Percentiles rank a stretch among this genome's conserved stretches.
phyloP scores from a whole-genome alignment of 2,797 vertebrate species.

The Alosa sapidissima region DNA sequence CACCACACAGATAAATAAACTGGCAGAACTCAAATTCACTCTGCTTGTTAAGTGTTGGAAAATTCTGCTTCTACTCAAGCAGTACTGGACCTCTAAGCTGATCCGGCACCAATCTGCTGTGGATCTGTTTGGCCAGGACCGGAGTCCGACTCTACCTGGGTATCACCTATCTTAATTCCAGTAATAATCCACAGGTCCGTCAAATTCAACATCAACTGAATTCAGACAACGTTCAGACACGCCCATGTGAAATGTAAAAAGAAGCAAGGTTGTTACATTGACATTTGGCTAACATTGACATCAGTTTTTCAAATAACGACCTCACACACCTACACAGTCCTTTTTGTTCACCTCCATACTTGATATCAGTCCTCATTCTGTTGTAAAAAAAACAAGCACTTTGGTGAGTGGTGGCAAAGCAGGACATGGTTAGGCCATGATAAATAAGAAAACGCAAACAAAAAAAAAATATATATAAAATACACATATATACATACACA shows the following conservation, averaged over 20 bases:
- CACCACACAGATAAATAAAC: slow-evolving; percentile 73
- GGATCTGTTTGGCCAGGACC: background rate
- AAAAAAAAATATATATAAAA: slow-evolving; percentile 45
- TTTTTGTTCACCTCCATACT: slow-evolving; percentile 46
- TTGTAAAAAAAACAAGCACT: slow-evolving; percentile 77
- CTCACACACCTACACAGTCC: slow-evolving; percentile 60
- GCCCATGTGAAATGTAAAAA: slow-evolving; percentile 62
- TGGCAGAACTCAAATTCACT: slow-evolving; percentile 69
- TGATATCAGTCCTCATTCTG: slow-evolving; percentile 61
- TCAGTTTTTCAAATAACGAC: slow-evolving; percentile 54
- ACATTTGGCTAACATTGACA: slow-evolving; percentile 72
- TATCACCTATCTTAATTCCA: slow-evolving; percentile 69
- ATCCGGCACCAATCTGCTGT: background rate
- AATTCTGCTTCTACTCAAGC: slow-evolving; percentile 65
- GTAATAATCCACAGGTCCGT: slow-evolving; percentile 75
- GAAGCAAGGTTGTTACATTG: slow-evolving; percentile 72
- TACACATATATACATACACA: slow-evolving; percentile 46
- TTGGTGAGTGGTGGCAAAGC: slow-evolving; percentile 77
- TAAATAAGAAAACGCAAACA: slow-evolving; percentile 31
- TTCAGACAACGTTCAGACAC: slow-evolving; percentile 55
- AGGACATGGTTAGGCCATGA: slow-evolving; percentile 65
- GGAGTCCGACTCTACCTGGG: background rate
- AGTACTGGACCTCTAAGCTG: background rate
- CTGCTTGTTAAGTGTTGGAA: slow-evolving; percentile 69
- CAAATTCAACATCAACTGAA: slow-evolving; percentile 61